Conservation (phyloP, 2,888 invertebrate genomes). For the Thymelicus acteon region DNA sequence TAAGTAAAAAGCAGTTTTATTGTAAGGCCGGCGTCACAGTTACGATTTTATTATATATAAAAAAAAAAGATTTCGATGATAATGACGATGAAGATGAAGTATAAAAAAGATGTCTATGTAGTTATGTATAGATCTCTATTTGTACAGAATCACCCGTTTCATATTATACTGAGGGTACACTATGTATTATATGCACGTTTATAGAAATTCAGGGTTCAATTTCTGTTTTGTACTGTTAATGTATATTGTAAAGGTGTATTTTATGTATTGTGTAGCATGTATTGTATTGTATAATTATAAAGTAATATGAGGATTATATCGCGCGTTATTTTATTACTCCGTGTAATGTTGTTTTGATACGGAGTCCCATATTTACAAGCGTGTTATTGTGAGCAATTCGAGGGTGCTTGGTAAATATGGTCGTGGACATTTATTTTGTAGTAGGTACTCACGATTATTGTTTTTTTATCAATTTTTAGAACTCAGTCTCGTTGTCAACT, state of each 20-base stretch:
- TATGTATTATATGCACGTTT: conserved; percentile 31
- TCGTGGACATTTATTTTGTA: too few species aligned
- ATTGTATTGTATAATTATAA: conserved; percentile 30
- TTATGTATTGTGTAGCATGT: conserved; percentile 34
- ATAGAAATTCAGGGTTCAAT: conserved; percentile 34
- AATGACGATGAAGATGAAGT: conserved; percentile 6
- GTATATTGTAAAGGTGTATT: conserved; percentile 36
- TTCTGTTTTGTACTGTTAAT: conserved; percentile 37
- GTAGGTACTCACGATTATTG: too few species aligned
- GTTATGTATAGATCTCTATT: conserved; percentile 42
- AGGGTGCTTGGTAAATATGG: conserved; percentile 13
- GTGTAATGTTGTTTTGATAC: conserved; percentile 10
- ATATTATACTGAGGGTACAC: conserved; percentile 32
- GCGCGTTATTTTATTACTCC: conserved; percentile 24
- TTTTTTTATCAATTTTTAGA: too few species aligned
- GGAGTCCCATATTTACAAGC: conserved; percentile 24
- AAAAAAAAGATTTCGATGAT: conserved; percentile 2
- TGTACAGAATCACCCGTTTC: conserved; percentile 42
- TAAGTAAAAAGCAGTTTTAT: conserved; percentile 14
- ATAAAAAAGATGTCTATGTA: conserved; percentile 26
- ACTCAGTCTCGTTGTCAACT: too few species aligned
- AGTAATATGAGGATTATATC: conserved; percentile 19
- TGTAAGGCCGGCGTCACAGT: conserved; percentile 9
- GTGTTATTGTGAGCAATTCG: not conserved
- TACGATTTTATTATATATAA: conserved; percentile 12